phyloP scores from a whole-genome alignment of 2,797 vertebrate genomes.

The Melanotaenia parkinsoni region DNA sequence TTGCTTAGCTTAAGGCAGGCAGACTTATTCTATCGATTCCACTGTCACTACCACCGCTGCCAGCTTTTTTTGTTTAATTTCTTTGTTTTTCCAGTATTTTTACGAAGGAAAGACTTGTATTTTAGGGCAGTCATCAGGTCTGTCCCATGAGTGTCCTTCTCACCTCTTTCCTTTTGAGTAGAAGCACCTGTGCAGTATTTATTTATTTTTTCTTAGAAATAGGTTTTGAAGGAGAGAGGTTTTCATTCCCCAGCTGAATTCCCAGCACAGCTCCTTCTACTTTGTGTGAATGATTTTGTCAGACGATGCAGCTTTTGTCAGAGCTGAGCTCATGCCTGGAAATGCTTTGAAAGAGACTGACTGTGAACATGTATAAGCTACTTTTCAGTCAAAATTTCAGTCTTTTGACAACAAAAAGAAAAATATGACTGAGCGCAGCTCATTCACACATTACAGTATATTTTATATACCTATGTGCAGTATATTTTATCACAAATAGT shows the following conservation, averaged over 20 bases:
- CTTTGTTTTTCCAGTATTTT: too few relatives aligned
- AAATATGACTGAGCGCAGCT: neutral
- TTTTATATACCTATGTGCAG: neutral
- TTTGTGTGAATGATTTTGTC: neutral
- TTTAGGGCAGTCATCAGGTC: neutral
- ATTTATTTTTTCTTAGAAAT: too few relatives aligned
- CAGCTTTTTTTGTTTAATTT: too few relatives aligned
- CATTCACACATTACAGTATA: too few relatives aligned
- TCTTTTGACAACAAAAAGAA: neutral
- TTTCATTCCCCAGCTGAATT: neutral
- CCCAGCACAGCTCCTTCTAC: neutral
- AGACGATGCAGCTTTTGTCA: neutral
- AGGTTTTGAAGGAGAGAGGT: neutral
- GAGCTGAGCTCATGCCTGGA: neutral
- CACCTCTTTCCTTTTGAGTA: too few relatives aligned
- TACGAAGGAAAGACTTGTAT: too few relatives aligned
- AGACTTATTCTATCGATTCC: neutral
- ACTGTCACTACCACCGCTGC: neutral
- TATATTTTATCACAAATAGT: neutral
- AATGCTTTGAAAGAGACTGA: too few relatives aligned
- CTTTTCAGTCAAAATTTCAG: too few relatives aligned
- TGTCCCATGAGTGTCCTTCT: neutral
- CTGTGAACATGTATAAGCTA: neutral
- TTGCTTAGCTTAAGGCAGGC: neutral
- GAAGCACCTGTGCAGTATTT: too few relatives aligned